Conservation (phyloP, 2,113 vertebrate species). For the Heteronetta atricapilla region DNA sequence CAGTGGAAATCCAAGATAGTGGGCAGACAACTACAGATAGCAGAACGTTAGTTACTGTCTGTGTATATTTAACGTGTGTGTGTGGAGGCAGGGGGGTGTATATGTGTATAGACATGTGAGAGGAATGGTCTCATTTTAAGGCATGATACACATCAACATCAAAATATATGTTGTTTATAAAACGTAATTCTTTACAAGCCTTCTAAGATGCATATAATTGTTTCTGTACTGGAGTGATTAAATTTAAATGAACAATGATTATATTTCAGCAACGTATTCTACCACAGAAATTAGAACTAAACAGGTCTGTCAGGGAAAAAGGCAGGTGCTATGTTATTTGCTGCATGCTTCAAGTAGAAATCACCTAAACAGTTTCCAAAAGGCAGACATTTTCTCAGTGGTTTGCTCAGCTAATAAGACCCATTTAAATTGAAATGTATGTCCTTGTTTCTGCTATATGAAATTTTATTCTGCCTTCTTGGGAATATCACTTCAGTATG, state of each 20-base stretch:
- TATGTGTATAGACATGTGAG: neutral
- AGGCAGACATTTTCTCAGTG: neutral
- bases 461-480: slow-evolving; percentile 14
- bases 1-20: neutral
- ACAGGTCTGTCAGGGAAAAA: neutral
- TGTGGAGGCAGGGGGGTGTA: too few relatives aligned
- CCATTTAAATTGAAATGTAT: neutral
- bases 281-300: slow-evolving; percentile 1
- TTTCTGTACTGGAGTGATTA: neutral
- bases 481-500: neutral
- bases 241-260: neutral
- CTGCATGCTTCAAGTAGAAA: neutral
- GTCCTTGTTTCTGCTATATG: neutral
- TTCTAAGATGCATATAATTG: neutral
- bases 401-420: neutral
- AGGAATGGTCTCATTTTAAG: neutral
- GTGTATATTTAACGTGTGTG: neutral
- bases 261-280: neutral
- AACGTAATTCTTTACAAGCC: neutral
- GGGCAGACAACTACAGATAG: neutral
- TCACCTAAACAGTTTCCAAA: neutral
- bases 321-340: neutral
- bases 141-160: neutral
- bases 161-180: neutral
- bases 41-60: neutral